Evolutionary conservation across 1,140 invertebrate genomes (phyloP).

Genomic region (Araneus ventricosus): DNA sequence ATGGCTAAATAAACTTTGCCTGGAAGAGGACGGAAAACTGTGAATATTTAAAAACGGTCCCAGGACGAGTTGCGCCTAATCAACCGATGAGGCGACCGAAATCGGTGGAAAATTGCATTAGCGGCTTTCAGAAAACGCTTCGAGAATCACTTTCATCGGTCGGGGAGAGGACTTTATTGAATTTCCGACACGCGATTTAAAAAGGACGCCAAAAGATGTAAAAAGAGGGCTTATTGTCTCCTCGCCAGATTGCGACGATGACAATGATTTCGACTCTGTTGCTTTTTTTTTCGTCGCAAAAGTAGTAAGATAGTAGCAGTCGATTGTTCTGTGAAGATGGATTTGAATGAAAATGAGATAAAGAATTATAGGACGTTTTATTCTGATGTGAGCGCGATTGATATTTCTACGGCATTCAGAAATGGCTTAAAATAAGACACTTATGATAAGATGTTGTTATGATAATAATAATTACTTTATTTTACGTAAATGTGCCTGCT

Average conservation of each 20-base stretch:
- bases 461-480: too few species aligned
- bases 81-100: slow-evolving; percentile 60
- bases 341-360: background rate
- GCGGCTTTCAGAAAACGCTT: slow-evolving; percentile 18
- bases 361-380: background rate
- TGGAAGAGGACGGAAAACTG: background rate
- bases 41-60: slow-evolving; percentile 72
- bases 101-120: slow-evolving; percentile 72
- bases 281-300: background rate
- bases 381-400: too few species aligned
- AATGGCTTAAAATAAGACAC: too few species aligned
- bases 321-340: background rate
- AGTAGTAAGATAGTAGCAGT: background rate
- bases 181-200: slow-evolving; percentile 50
- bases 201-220: background rate
- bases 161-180: slow-evolving; percentile 50
- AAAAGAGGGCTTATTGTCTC: slow-evolving; percentile 3
- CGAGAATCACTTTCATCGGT: slow-evolving; percentile 56
- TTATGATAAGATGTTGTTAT: too few species aligned
- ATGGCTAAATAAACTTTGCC: slow-evolving; percentile 72
- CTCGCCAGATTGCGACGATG: slow-evolving; percentile 10
- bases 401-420: too few species aligned
- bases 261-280: background rate
- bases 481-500: too few species aligned
- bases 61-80: slow-evolving; percentile 53